Percentiles rank a stretch among this genome's conserved stretches.
phyloP scores from a whole-genome alignment of 1,140 invertebrate species.

The Chironomus tepperi region DNA sequence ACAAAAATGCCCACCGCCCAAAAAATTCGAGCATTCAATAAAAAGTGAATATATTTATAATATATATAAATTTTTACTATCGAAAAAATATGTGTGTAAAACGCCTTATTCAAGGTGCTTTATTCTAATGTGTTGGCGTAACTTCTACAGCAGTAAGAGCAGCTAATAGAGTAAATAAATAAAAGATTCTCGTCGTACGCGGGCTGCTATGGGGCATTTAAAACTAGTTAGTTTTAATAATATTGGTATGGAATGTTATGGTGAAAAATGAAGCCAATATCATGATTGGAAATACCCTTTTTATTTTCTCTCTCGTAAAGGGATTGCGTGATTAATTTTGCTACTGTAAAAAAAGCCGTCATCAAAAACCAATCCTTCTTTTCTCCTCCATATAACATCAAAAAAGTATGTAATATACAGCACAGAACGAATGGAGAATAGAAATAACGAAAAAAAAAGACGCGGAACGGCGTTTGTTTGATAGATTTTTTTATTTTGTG shows the following conservation, averaged over 20 bases:
- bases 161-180: too few relatives aligned
- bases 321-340: slow-evolving; percentile 7
- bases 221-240: background rate
- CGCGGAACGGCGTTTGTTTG: background rate
- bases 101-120: background rate
- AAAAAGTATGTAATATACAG: background rate
- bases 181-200: too few relatives aligned
- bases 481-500: background rate
- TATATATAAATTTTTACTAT: background rate
- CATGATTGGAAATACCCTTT: background rate
- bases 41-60: background rate
- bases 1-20: background rate
- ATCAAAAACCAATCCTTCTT: slow-evolving; percentile 4
- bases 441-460: background rate
- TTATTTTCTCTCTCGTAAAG: background rate
- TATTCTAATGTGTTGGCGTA: background rate
- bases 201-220: background rate
- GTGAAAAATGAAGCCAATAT: background rate
- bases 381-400: background rate
- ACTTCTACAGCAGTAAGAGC: background rate
- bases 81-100: background rate
- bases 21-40: background rate
- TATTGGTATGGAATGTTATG: background rate
- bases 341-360: background rate
- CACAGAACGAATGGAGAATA: background rate